Conservation (phyloP, 2,888 invertebrate genomes). For the Trichogramma dendrolimi region DNA sequence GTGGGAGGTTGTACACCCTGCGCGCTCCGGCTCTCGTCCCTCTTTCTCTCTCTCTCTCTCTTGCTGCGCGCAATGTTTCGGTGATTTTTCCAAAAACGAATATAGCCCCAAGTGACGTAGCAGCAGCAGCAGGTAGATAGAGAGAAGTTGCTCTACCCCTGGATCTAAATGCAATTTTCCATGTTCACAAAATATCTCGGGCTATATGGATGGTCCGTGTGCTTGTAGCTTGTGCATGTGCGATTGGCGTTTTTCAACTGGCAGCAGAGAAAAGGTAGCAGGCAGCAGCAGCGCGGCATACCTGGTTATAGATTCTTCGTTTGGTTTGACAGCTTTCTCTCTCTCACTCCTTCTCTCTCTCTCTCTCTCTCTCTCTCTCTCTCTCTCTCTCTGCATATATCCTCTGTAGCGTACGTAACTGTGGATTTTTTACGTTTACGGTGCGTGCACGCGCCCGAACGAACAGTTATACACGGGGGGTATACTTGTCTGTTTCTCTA, state of each 20-base stretch:
- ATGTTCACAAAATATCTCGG: too few species aligned
- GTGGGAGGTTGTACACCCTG: background rate
- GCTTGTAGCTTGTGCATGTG: conserved; percentile 8
- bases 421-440: background rate
- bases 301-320: background rate
- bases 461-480: background rate
- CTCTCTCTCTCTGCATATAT: background rate
- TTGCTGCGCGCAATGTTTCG: background rate
- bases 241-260: conserved; percentile 15
- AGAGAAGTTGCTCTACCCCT: conserved; percentile 7
- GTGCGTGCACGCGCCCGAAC: background rate
- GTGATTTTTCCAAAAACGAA: conserved; percentile 20
- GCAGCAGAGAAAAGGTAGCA: background rate
- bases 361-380: background rate
- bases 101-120: conserved; percentile 9
- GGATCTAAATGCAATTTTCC: conserved; percentile 21
- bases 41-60: background rate
- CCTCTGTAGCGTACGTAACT: background rate
- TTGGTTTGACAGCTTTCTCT: conserved; percentile 5
- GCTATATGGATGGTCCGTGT: background rate
- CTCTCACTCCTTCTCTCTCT: background rate
- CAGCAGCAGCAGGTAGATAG: background rate
- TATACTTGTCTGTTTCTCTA: too few species aligned
- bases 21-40: background rate
- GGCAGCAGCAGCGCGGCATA: background rate